phyloP scores from a whole-genome alignment of 2,888 invertebrate species.

The Plusia festucae region DNA sequence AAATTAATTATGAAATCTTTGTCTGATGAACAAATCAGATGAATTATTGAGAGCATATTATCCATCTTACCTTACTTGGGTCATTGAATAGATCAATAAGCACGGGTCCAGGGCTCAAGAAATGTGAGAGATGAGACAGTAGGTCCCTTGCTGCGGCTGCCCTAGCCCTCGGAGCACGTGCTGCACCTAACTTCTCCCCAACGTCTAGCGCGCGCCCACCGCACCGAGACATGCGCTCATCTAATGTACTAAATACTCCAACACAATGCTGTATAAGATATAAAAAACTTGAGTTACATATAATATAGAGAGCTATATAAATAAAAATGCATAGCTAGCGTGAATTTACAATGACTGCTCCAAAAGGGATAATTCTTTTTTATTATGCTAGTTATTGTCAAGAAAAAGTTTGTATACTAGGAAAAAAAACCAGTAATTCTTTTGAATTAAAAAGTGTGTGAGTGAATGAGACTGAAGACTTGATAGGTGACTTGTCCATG shows the following conservation, averaged over 20 bases:
- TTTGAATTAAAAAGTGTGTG: too few species aligned
- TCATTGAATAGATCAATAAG: constrained; percentile 96
- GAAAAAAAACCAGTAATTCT: too few species aligned
- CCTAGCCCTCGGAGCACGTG: constrained; percentile 97
- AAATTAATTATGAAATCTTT: not conserved
- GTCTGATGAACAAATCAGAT: too few species aligned
- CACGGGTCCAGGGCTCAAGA: constrained; percentile 95
- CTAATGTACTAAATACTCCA: constrained; percentile 96
- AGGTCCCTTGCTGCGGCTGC: constrained; percentile 98
- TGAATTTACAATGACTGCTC: too few species aligned
- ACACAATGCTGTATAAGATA: constrained; percentile 91
- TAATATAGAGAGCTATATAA: too few species aligned
- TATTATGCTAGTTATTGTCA: too few species aligned
- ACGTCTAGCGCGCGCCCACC: constrained; percentile 99
- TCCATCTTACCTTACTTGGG: constrained; percentile 90
- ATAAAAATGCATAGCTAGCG: too few species aligned
- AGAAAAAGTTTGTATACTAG: too few species aligned
- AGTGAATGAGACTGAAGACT: too few species aligned
- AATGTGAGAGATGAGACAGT: constrained; percentile 97
- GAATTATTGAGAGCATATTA: too few species aligned
- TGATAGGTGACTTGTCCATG: too few species aligned
- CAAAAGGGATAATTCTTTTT: too few species aligned
- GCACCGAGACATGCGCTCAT: constrained; percentile 98
- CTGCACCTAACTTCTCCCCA: constrained; percentile 99
- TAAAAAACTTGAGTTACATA: not conserved